phyloP scores from a whole-genome alignment of 2,797 vertebrate genomes.

The Bryconaethiops microstoma region DNA sequence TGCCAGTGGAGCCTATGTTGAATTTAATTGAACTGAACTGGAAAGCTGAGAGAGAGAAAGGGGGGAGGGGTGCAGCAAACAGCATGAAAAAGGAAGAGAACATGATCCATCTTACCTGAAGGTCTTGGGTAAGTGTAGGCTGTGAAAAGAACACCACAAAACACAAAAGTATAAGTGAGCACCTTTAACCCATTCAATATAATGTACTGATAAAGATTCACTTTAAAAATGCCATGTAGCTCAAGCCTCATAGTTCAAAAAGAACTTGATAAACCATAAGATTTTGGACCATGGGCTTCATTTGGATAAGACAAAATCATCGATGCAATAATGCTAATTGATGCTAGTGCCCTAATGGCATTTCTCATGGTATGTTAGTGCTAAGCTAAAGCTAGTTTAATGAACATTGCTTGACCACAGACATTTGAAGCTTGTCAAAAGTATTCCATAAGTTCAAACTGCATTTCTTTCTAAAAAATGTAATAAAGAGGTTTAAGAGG shows the following conservation, averaged over 20 bases:
- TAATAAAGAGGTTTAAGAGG: not conserved
- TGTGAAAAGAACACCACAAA: constrained; percentile 73
- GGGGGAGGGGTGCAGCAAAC: too few relatives aligned
- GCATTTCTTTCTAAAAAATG: constrained; percentile 3
- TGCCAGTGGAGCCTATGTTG: constrained; percentile 70
- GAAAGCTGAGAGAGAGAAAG: not conserved
- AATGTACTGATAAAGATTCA: not conserved
- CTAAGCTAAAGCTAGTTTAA: too few relatives aligned
- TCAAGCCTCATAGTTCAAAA: too few relatives aligned
- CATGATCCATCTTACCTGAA: constrained; percentile 80
- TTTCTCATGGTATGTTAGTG: too few relatives aligned
- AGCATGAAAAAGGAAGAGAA: constrained; percentile 2
- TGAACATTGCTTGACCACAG: too few relatives aligned
- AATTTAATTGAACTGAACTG: constrained; percentile 67
- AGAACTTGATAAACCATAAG: too few relatives aligned
- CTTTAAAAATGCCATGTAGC: not conserved
- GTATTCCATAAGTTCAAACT: too few relatives aligned
- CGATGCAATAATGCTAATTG: too few relatives aligned
- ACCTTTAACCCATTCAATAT: constrained; percentile 6
- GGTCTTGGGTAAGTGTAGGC: constrained; percentile 91
- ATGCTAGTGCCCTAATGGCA: too few relatives aligned
- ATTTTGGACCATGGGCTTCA: too few relatives aligned
- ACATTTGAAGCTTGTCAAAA: too few relatives aligned
- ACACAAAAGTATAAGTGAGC: constrained; percentile 48
- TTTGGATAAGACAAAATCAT: too few relatives aligned